Evolutionary conservation across 2,113 vertebrate genomes (phyloP), one percentile per base, ranked within the genome.

Genomic region (Proterorhinus semilunaris): DNA sequence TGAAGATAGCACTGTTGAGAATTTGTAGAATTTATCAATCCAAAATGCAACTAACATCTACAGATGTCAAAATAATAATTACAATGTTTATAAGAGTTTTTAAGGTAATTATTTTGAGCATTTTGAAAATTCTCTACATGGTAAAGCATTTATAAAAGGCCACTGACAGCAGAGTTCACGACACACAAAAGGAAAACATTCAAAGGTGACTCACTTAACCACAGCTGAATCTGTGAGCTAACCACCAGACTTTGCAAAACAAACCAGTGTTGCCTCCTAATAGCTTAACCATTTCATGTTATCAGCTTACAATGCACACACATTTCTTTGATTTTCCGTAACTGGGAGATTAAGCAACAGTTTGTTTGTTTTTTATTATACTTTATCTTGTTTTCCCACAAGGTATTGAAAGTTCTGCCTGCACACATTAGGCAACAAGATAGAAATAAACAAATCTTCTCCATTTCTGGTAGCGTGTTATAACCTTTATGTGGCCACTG

Each of bases 401-500:
- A 57, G 54, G 55, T 58, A 6, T 42, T 12, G 27, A 36, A 58
- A 58, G 12, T 58, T 6, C 27, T 13, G 11, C 36, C 11, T 58
- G 27, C 1, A 53, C 12, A 10, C 17, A 57, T 57, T 12, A 36
- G 21, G 17, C 36, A 36, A 42, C 4, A 17, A 27, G 53, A 55
- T 27, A 10, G 10, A 55, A 21, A 9, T 8, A 49, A 49, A 49
- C 4, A 8, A 49, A 16, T 53, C 17, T 8, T 53, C 51, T 53
- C 27, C 4, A 36, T 36, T 36, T 36, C 27, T 36, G 27, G 27
- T 36, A 36, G 27, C 27, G 27, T 36, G 27, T 36, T 36, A 36
- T 36, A 36, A 89, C 85, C 83, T 96, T 94, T 76, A 95, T 85
- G 93, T 94, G 94, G 70, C 95, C 91, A 1, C 93, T 95, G 75